Conservation (phyloP, 2,888 invertebrate species). For the Metallyticus violacea region DNA sequence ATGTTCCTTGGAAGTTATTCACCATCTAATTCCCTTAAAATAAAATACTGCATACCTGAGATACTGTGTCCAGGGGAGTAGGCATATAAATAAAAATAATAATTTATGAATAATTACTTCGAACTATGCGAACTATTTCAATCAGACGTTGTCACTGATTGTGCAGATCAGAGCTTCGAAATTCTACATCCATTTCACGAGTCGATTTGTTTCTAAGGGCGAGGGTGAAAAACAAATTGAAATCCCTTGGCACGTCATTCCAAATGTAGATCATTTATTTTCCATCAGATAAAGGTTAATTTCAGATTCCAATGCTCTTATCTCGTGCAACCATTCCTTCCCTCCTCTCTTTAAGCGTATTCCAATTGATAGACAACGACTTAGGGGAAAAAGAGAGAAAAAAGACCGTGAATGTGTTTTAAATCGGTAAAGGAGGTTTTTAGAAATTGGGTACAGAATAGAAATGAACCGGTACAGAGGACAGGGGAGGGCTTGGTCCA, state of each 20-base stretch:
- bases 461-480: conserved; percentile 1
- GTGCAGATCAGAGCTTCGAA: neutral
- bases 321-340: neutral
- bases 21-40: no score
- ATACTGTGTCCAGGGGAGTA: no score
- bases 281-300: conserved; percentile 11
- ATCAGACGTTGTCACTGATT: neutral
- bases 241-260: neutral
- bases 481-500: neutral
- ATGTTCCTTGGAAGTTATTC: no score
- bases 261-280: neutral
- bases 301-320: neutral
- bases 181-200: neutral
- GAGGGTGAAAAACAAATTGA: neutral
- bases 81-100: no score
- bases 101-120: no score
- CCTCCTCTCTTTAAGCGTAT: neutral
- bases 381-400: neutral
- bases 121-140: neutral
- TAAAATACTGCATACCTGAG: no score
- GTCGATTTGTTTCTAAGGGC: neutral
- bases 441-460: conserved; percentile 6
- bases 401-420: neutral
- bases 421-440: neutral
- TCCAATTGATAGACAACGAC: neutral